Percentiles rank a stretch among this genome's conserved stretches.
Evolutionary conservation across 2,888 invertebrate genomes (phyloP).

Genomic region (Pantelozetes paolii): DNA sequence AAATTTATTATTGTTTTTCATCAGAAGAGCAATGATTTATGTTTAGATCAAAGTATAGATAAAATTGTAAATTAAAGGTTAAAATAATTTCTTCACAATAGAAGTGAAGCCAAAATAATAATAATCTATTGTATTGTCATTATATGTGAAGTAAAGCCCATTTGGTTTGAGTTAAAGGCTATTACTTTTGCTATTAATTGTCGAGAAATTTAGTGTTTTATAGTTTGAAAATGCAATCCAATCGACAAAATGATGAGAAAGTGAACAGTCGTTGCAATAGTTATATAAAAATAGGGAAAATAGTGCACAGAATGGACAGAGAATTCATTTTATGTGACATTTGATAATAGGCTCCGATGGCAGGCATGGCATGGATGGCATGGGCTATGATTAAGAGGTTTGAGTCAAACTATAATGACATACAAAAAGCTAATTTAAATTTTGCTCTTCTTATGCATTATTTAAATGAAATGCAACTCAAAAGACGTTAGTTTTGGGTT

Average conservation of each 20-base stretch:
- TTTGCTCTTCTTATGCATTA: conserved; percentile 3
- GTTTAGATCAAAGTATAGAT: background rate
- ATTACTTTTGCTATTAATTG: conserved; percentile 30
- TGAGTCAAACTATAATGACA: background rate
- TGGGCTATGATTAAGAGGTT: conserved; percentile 12
- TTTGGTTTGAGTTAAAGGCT: conserved; percentile 23
- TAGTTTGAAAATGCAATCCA: conserved; percentile 10
- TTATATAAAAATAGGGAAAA: no score
- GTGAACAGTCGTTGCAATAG: conserved; percentile 16
- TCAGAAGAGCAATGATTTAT: conserved; percentile 11
- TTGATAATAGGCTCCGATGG: conserved; percentile 11
- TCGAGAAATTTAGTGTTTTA: conserved; percentile 25
- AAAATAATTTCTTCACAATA: conserved; percentile 2
- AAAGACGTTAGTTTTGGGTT: conserved; percentile 21
- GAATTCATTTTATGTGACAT: conserved; percentile 27
- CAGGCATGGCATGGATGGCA: background rate
- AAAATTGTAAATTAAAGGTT: conserved; percentile 18
- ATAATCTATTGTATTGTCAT: conserved; percentile 23
- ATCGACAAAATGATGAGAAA: conserved; percentile 23
- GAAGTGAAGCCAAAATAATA: conserved; percentile 21
- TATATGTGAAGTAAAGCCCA: background rate
- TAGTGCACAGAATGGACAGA: background rate
- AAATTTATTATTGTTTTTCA: conserved; percentile 16
- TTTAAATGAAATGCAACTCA: conserved; percentile 18
- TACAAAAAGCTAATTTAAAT: conserved; percentile 20